Conservation (phyloP, 2,888 invertebrate genomes). For the Sialis lutaria region DNA sequence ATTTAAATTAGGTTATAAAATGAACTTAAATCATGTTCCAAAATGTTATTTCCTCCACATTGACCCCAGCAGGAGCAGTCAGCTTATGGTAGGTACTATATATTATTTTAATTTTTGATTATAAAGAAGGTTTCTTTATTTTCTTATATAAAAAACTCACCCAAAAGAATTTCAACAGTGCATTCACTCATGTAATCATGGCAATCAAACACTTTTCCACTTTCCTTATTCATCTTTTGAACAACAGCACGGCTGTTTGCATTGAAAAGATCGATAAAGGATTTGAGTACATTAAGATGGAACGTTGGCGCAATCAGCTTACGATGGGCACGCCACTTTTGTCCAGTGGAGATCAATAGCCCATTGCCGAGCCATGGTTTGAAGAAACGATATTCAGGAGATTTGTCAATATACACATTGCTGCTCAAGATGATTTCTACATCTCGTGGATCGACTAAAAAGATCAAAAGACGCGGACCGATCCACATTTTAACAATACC, state of each 20-base stretch:
- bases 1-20: too few species aligned
- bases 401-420: slow-evolving; percentile 65
- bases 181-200: slow-evolving; percentile 76
- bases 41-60: too few species aligned
- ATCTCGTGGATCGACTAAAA: slow-evolving; percentile 58
- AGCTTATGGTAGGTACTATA: too few species aligned
- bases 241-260: slow-evolving; percentile 63
- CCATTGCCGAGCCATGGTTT: slow-evolving; percentile 74
- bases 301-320: slow-evolving; percentile 78
- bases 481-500: slow-evolving; percentile 53
- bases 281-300: slow-evolving; percentile 73
- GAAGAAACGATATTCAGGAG: slow-evolving; percentile 62
- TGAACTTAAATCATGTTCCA: too few species aligned
- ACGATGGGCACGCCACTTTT: slow-evolving; percentile 68
- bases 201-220: slow-evolving; percentile 56
- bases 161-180: slow-evolving; percentile 60
- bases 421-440: slow-evolving; percentile 64
- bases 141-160: slow-evolving; percentile 28
- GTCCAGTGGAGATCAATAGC: slow-evolving; percentile 63
- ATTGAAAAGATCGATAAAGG: slow-evolving; percentile 72
- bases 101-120: too few species aligned
- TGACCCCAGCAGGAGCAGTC: too few species aligned
- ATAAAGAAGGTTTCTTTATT: too few species aligned
- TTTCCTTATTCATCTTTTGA: slow-evolving; percentile 50
- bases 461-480: slow-evolving; percentile 56